A percentile compares a stretch with the other conserved stretches of the same genome.
Evolutionary conservation across 2,113 vertebrate genomes (phyloP).

Genomic region (Willisornis vidua): DNA sequence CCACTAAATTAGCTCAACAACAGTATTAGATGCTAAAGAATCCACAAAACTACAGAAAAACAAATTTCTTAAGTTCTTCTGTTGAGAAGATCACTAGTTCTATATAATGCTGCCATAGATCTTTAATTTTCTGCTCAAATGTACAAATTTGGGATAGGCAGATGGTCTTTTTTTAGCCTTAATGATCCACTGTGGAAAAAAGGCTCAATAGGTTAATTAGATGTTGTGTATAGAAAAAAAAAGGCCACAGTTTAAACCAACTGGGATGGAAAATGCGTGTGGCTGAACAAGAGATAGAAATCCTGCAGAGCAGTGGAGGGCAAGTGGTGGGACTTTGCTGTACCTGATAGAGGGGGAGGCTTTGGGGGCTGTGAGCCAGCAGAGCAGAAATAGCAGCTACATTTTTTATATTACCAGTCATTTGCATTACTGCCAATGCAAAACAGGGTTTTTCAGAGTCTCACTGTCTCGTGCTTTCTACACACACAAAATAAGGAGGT

Average conservation of each 20-base stretch:
- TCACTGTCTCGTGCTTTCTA: neutral
- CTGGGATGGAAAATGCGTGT: neutral
- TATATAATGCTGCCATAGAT: neutral
- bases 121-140: slow-evolving; percentile 26
- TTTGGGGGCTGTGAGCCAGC: neutral
- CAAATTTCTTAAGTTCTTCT: neutral
- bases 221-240: neutral
- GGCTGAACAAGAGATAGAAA: neutral
- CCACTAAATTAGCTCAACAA: neutral
- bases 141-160: neutral
- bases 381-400: neutral
- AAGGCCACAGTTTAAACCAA: neutral
- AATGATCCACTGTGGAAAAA: neutral
- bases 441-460: neutral
- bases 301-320: neutral
- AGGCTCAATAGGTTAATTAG: neutral
- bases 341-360: neutral
- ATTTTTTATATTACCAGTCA: neutral
- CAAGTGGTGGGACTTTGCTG: neutral
- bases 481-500: neutral
- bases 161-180: neutral
- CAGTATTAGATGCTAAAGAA: neutral
- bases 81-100: neutral
- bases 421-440: neutral
- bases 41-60: neutral